Evolutionary conservation across 2,888 invertebrate genomes (phyloP).

Genomic region (Cerastis rubricosa): DNA sequence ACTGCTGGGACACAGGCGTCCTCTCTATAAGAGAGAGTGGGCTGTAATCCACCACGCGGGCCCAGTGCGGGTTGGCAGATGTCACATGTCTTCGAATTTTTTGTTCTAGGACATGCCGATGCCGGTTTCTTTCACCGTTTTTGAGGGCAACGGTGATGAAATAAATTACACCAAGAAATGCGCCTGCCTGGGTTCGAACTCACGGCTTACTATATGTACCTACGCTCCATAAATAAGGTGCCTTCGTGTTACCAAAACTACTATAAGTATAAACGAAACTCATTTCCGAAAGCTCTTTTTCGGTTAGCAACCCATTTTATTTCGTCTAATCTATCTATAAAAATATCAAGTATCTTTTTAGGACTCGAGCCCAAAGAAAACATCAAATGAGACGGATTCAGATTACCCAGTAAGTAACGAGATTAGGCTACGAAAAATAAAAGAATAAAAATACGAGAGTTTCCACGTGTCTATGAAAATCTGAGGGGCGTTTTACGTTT

Average conservation of each 20-base stretch:
- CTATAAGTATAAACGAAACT: not conserved
- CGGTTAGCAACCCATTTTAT: not conserved
- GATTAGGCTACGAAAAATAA: constrained; percentile 36
- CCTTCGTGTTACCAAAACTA: not conserved
- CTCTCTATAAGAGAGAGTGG: no score
- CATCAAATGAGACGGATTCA: constrained; percentile 21
- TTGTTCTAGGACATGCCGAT: no score
- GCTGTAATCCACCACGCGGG: no score
- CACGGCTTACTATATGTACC: no score
- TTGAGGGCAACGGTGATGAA: no score
- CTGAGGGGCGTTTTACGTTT: constrained; percentile 8
- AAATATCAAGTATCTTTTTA: constrained; percentile 17
- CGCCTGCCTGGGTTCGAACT: no score
- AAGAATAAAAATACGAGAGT: constrained; percentile 13
- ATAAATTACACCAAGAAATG: no score
- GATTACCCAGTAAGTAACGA: constrained; percentile 34
- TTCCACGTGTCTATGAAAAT: constrained; percentile 8
- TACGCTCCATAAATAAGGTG: not conserved
- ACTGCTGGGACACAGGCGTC: no score
- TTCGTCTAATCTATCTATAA: not conserved
- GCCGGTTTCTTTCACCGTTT: no score
- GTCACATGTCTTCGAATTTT: no score
- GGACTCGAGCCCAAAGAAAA: not conserved
- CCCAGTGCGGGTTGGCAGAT: no score
- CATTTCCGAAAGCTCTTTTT: not conserved